phyloP scores from a whole-genome alignment of 2,888 invertebrate species.

The Athalia cordata region DNA sequence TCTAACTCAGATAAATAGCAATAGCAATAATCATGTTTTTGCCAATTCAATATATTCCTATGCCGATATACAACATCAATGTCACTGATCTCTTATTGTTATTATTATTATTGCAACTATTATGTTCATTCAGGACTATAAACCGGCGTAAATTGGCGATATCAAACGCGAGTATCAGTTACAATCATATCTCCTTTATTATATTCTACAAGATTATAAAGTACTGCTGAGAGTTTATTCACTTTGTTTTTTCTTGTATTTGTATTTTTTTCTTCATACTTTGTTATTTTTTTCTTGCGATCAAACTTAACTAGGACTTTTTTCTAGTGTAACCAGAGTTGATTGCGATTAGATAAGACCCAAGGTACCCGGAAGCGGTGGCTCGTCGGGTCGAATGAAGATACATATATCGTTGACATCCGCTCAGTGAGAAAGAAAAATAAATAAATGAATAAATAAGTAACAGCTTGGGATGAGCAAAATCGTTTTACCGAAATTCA shows the following conservation, averaged over 20 bases:
- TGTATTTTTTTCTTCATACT: not conserved
- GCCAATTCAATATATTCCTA: conserved; percentile 2
- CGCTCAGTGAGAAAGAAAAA: not conserved
- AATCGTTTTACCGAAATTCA: not conserved
- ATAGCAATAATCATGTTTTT: conserved; percentile 27
- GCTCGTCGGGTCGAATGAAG: not conserved
- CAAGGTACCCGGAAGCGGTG: conserved; percentile 14
- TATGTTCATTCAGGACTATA: conserved; percentile 2
- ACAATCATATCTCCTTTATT: too few relatives aligned
- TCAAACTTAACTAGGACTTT: not conserved
- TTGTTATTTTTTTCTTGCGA: not conserved
- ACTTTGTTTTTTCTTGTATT: not conserved
- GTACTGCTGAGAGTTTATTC: not conserved
- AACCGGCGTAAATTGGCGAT: not conserved
- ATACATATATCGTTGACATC: not conserved
- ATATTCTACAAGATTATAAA: too few relatives aligned
- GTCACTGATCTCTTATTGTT: not conserved
- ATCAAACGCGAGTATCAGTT: not conserved
- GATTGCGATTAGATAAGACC: conserved; percentile 24
- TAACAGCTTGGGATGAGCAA: not conserved
- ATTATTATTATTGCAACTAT: conserved; percentile 9
- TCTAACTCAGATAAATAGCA: conserved; percentile 33
- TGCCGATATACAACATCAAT: not conserved
- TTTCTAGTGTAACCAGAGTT: conserved; percentile 7
- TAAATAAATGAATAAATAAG: too few relatives aligned